Conservation (phyloP, 2,797 vertebrate genomes). For the Otolemur crassicaudatus region DNA sequence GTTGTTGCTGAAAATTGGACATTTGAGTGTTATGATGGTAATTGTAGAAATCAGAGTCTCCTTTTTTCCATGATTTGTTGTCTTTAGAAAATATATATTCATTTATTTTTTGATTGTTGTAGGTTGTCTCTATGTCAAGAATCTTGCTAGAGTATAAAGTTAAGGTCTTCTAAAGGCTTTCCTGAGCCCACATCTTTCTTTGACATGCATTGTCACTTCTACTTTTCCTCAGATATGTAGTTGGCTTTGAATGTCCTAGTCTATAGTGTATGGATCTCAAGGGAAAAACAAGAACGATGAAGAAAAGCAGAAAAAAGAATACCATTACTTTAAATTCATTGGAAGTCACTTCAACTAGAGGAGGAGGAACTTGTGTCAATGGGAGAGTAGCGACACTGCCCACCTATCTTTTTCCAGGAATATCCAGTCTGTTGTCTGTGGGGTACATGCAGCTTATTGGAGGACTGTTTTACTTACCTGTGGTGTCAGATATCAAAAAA, state of each 20-base stretch:
- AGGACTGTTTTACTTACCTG: too few species aligned
- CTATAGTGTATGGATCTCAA: not conserved
- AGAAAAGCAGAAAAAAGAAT: too few species aligned
- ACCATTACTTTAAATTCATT: not conserved
- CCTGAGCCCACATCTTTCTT: not conserved
- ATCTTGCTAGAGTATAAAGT: not conserved
- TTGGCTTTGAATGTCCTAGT: not conserved
- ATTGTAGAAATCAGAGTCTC: not conserved
- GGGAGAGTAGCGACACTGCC: not conserved
- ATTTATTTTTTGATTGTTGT: not conserved
- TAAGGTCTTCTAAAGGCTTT: not conserved
- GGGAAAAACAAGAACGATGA: not conserved
- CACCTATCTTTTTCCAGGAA: not conserved
- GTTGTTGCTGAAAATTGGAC: not conserved
- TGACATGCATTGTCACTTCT: not conserved
- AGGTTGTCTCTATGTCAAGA: not conserved
- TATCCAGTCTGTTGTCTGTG: too few species aligned
- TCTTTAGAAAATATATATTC: not conserved
- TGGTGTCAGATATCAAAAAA: too few species aligned
- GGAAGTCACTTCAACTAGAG: not conserved
- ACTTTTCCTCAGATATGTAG: not conserved
- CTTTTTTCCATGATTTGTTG: not conserved
- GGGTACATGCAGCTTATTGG: too few species aligned
- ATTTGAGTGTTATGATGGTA: not conserved
- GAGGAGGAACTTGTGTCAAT: not conserved